Base-by-base conservation (phyloP, 2,888 invertebrate species). In the Protodeltote pygarga region DNA sequence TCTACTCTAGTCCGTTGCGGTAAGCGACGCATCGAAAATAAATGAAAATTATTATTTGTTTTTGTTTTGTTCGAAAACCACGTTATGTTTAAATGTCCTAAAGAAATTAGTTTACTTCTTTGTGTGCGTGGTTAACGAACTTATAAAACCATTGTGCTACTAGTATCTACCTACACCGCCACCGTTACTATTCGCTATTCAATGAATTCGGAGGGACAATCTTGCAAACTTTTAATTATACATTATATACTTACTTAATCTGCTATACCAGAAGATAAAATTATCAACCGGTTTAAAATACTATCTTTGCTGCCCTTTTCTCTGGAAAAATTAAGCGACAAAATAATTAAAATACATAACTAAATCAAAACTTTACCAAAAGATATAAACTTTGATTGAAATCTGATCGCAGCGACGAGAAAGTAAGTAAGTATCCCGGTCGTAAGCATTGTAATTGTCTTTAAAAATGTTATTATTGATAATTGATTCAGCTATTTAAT, bases 1-100 rank as follows among this genome's bases (percentile, higher is more conserved):
- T 89, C 87, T 89, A 85, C 87, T 89, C 89, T 87, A 89, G 84
- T 76, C 84, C 77, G 80, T 82, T 91, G 91, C 80, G 91, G 91
- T 91, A 83, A 89, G 85, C 88, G 79, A 81, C 83, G 86, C 83
- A 85, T 85, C 76, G 79, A 83, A 84, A 82, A 87, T 87, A 87
- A 89, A 89, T 87, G 84, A 86, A 87, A 75, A 81, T 86, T 81
- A 80, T 77, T 83, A 85, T 89, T 89, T 87, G 85, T 86, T 87
- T 88, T 87, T n/a, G n/a, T 65, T 83, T 81, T 80, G 74, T 79
- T 81, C 75, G 65, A 79, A 31, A 53, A 49, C 38, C 21, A 48
- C 29, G 73, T 74, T 48, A 38, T 74, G 63, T 76, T 79, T 79
- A 71, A 74, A 67, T 65, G 72, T 73, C 62, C 54, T 71, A 52